Evolutionary conservation across 2,113 vertebrate species (phyloP), one percentile per base, ranked within the genome.

Genomic region (Hemibates koningsi): DNA sequence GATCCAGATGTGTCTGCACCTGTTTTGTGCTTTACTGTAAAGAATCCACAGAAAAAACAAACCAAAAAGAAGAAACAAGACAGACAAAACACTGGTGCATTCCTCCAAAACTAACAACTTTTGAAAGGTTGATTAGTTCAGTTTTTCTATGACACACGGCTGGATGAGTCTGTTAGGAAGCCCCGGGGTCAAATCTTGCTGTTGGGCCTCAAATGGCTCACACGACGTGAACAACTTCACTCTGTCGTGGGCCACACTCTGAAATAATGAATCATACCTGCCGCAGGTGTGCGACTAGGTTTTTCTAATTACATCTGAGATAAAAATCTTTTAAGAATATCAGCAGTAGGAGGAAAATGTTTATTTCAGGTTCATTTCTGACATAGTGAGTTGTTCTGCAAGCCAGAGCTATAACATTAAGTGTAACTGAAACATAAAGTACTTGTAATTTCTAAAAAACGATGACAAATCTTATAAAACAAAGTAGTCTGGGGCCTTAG

Each of bases 1-100:
- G 82, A 91, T 89, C 86, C 90, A 89, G 90, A 93, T 92, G 87
- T 83, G 45, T 27, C 41, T 71, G 82, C 89, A 93, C 50, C 86
- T 88, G 88, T 92, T 90, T 38, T 80, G 14, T 53, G 36, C 14
- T 59, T 73, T 14, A 4, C 41, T 34, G 21, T 5, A 63, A 83
- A 86, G 81, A 27, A 59, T 71, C n/a, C 3, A 16, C 11, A 56
- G n/a, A 52, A 29, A 53, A 52, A 85, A 38, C 16, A 16, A 43
- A 36, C 17, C 9, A 63, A 7, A 36, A 63, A 36, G 17, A 36
- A 38, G 9, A 3, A 81, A 17, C n/a, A 48, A 48, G 68, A 11
- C 32, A 14, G 6, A 50, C 12, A n/a, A 68, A 11, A 27, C 21
- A 3, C 3, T 9, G 19, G 16, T 0, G 59, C 36, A 11, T 68